Evolutionary conservation across 2,113 vertebrate species (phyloP).

Genomic region (Bos indicus): DNA sequence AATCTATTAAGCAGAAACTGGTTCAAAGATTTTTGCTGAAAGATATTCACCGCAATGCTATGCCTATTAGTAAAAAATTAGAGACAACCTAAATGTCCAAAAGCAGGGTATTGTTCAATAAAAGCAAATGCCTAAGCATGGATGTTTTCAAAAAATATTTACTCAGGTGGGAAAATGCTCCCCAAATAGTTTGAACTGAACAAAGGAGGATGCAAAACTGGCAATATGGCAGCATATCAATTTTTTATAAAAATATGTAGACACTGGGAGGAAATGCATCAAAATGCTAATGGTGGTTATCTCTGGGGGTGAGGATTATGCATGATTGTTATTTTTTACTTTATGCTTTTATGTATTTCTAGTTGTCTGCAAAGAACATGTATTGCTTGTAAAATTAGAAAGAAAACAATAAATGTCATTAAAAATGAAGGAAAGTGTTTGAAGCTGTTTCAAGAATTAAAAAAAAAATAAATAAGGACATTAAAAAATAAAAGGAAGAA

Average conservation of each 20-base stretch:
- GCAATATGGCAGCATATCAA: neutral
- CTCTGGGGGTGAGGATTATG: neutral
- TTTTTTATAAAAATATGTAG: neutral
- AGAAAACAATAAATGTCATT: conserved; percentile 45
- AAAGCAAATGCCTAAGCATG: neutral
- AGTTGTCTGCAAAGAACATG: conserved; percentile 18
- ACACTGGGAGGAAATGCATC: neutral
- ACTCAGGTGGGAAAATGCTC: neutral
- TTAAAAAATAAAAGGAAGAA: neutral
- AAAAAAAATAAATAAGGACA: neutral
- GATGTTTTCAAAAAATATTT: neutral
- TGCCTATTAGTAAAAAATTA: neutral
- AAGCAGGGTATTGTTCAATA: neutral
- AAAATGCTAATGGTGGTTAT: conserved; percentile 26
- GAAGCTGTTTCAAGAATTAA: conserved; percentile 7
- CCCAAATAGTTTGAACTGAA: neutral
- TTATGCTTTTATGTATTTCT: conserved; percentile 40
- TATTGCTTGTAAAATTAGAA: conserved; percentile 51
- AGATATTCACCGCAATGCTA: neutral
- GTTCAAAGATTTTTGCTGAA: neutral
- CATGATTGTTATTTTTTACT: conserved; percentile 22
- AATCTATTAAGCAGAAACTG: neutral
- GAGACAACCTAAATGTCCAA: neutral
- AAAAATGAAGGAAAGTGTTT: conserved; percentile 39
- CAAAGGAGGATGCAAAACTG: neutral